Percentiles rank a stretch among this genome's conserved stretches.
These are phyloP conservation scores for Rapana venosa DNA, from an alignment of 2,888 invertebrate genomes.

Conservation along the genomic window DNA sequence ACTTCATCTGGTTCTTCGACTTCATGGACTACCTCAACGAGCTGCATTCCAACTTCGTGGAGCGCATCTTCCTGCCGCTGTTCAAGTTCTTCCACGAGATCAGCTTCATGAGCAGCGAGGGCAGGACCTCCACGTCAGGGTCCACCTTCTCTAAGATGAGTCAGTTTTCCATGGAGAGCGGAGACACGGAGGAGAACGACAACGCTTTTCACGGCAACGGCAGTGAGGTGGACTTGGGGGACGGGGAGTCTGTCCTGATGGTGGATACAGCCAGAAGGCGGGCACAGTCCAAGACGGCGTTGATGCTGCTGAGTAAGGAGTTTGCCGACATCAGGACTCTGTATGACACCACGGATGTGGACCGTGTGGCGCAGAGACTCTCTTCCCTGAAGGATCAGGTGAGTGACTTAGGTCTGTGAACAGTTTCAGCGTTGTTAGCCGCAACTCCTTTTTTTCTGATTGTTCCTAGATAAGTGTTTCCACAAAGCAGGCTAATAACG, in stretches of 20 bases:
- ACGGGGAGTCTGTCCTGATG: conserved; percentile 51
- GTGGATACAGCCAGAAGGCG: conserved; percentile 52
- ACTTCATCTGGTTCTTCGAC: conserved; percentile 70
- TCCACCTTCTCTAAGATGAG: conserved; percentile 62
- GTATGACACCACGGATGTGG: conserved; percentile 68
- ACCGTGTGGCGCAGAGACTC: conserved; percentile 63
- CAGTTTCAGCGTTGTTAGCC: not conserved
- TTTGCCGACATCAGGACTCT: conserved; percentile 66
- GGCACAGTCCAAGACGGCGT: conserved; percentile 63
- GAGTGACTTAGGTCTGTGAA: not conserved
- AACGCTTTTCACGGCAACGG: conserved; percentile 46
- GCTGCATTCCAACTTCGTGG: conserved; percentile 63
- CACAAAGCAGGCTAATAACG: not conserved
- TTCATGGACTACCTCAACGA: conserved; percentile 66
- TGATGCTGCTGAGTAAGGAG: conserved; percentile 62
- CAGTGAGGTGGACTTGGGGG: conserved; percentile 49
- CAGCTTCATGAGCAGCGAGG: conserved; percentile 53
- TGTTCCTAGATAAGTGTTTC: not conserved
- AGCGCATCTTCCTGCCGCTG: conserved; percentile 65
- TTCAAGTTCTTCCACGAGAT: conserved; percentile 66
- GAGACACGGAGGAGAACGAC: conserved; percentile 53
- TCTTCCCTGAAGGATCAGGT: conserved; percentile 61
- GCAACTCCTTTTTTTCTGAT: not conserved
- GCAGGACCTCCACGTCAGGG: conserved; percentile 57
- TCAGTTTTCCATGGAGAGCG: conserved; percentile 57